These are phyloP conservation scores for Amblyopsis rosae DNA, from an alignment of 2,113 vertebrate species.

Conservation along the genomic window DNA sequence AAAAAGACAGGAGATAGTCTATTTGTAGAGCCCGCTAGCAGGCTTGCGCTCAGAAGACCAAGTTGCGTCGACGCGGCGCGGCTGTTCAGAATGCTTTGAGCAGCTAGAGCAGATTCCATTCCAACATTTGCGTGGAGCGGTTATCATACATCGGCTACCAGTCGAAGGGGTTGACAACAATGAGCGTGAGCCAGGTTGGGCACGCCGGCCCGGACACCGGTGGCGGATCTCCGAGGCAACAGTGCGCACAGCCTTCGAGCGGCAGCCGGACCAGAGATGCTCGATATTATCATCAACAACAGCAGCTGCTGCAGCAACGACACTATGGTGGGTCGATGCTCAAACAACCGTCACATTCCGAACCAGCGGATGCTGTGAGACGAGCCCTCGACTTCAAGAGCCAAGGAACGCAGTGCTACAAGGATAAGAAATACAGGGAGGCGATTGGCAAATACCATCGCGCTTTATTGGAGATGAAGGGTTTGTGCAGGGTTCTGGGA, in stretches of 20 bases:
- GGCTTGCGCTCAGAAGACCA: too few relatives aligned
- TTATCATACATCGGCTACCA: too few relatives aligned
- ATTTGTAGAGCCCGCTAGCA: not conserved
- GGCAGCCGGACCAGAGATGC: constrained; percentile 63
- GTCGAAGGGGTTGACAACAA: constrained; percentile 9
- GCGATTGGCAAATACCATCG: constrained; percentile 99
- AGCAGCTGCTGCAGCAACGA: constrained; percentile 32
- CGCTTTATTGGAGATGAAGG: constrained; percentile 95
- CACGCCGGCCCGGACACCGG: constrained; percentile 31
- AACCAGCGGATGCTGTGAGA: constrained; percentile 82
- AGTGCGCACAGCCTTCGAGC: constrained; percentile 63
- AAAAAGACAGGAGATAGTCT: not conserved
- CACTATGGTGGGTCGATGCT: constrained; percentile 66
- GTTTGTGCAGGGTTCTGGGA: constrained; percentile 82
- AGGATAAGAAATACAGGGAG: constrained; percentile 98
- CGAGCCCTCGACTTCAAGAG: constrained; percentile 93
- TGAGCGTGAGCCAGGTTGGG: constrained; percentile 63
- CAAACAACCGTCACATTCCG: constrained; percentile 67
- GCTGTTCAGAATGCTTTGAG: too few relatives aligned
- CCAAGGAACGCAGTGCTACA: constrained; percentile 96
- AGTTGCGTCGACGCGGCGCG: too few relatives aligned
- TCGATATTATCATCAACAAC: constrained; percentile 63
- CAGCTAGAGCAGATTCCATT: too few relatives aligned
- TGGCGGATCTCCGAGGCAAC: constrained; percentile 59
- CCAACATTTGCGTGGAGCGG: too few relatives aligned